Conservation (phyloP, 2,113 vertebrate species). For the Tupaia tana region DNA sequence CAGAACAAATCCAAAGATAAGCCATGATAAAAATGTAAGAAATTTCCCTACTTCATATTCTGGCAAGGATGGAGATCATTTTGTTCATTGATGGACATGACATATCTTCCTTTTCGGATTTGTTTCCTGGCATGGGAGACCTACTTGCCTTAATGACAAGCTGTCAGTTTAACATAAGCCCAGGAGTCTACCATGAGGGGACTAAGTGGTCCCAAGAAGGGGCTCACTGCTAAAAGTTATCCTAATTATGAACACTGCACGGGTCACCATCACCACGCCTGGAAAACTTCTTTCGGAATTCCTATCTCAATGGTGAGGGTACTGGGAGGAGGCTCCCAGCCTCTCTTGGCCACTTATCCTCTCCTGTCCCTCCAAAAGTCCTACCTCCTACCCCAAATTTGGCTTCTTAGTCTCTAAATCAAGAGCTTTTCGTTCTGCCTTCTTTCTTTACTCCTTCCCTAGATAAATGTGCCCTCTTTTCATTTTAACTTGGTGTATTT, state of each 20-base stretch:
- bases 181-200: not conserved
- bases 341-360: not conserved
- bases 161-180: not conserved
- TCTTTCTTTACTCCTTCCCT: not conserved
- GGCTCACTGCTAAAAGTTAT: not conserved
- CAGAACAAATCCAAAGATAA: slow-evolving; percentile 27
- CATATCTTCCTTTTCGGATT: slow-evolving; percentile 41
- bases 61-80: slow-evolving; percentile 15
- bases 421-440: not conserved
- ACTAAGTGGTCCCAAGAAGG: not conserved
- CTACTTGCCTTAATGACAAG: not conserved
- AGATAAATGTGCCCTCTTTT: not conserved
- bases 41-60: not conserved
- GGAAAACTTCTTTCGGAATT: slow-evolving; percentile 7
- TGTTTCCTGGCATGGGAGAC: not conserved
- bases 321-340: not conserved
- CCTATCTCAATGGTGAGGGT: not conserved
- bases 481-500: not conserved
- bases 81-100: not conserved
- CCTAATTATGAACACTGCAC: not conserved
- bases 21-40: not conserved
- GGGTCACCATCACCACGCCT: not conserved
- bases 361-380: not conserved
- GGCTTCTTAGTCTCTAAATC: slow-evolving; percentile 1
- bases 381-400: not conserved